Evolutionary conservation across 2,888 invertebrate genomes (phyloP), one percentile per base, ranked within the genome.

Genomic region (Creontiades dilutus): DNA sequence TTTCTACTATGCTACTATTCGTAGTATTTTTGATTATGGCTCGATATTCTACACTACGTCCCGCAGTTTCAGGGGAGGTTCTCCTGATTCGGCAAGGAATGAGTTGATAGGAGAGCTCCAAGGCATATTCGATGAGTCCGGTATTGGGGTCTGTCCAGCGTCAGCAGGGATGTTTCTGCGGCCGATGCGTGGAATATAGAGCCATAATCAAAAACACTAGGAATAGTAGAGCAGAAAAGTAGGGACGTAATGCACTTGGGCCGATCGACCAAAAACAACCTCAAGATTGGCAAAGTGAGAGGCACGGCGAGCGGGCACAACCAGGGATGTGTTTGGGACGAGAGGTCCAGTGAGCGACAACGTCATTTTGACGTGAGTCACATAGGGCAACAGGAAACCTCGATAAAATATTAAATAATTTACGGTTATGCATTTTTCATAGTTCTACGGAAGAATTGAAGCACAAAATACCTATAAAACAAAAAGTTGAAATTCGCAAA

Each of bases 11-110:
- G 23, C 68, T 12, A 23, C 68, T 23, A 19, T 68, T 11, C 11
- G 68, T 19, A 68, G 23, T 23, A 23, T 68, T 0, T 19, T 68
- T 11, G 68, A 68, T 13, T 68, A 68, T 23, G 68, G 68, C 7
- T 68, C 68, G 5, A 68, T 68, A 11, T 68, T 68, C 68, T 68
- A 68, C 68, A n/a, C n/a, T n/a, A n/a, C n/a, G n/a, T n/a, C n/a
- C n/a, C n/a, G n/a, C 5, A 52, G 52, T 52, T 52, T 52, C 14
- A 52, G 52, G 11, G 52, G 11, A 7, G 52, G 52, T 52, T 52
- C 52, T 7, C 52, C 52, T 2, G 52, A 3, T 52, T 52, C 52
- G 11, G 52, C 52, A 1, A 52, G 11, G 11, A 52, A 12, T 7
- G 52, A 11, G 52, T 52, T 52, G 52, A 52, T 52, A 7, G 52